Base-by-base conservation (phyloP, 2,797 vertebrate genomes). In the Telmatherina bonti region DNA sequence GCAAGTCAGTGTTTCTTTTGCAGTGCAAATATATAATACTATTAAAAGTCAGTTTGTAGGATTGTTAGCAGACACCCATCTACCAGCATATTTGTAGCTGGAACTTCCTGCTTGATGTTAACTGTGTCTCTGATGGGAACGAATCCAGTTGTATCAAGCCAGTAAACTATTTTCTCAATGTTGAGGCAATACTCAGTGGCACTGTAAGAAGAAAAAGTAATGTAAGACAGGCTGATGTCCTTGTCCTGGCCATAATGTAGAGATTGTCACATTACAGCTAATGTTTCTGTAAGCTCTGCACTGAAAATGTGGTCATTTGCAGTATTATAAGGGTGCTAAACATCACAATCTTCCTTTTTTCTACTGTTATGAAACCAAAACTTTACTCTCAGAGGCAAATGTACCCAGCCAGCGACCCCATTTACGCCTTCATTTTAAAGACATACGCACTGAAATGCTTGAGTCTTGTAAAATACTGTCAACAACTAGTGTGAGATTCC, bases 361-460 rank as follows among this genome's bases (percentile, higher is more conserved):
- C 61, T 15, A 52, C 68, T 49, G 58, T 2, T 54, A 59, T 76
- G 70, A 79, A 83, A 84, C 69, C 1, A 55, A 77, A 51, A 71
- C 65, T 30, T 30, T 1, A 16, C 58, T 71, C 63, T 61, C 7
- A 71, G 61, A 47, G 70, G 74, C 31, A 52, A 12, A 1, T 0
- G 15, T 53, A 68, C 58, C 71, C 35, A 38, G 49, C 64, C 53
- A 38, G 62, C 24, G 15, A 49, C 52, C 60, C 58, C 41, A 49
- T n/a, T 24, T n/a, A 54, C 10, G 29, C 20, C 51, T 8, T 66
- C 18, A 2, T 49, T 70, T 63, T 63, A 7, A 72, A 41, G 64
- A 60, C 51, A 27, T 71, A 26, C 0, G 0, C 27, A 63, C 45
- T 76, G 61, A 69, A 78, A 74, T 53, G 36, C 47, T 67, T 0